A percentile compares a stretch with the other conserved stretches of the same genome.
These are phyloP conservation scores for Polypterus senegalus DNA, from an alignment of 2,113 vertebrate species.

Conservation along the genomic window DNA sequence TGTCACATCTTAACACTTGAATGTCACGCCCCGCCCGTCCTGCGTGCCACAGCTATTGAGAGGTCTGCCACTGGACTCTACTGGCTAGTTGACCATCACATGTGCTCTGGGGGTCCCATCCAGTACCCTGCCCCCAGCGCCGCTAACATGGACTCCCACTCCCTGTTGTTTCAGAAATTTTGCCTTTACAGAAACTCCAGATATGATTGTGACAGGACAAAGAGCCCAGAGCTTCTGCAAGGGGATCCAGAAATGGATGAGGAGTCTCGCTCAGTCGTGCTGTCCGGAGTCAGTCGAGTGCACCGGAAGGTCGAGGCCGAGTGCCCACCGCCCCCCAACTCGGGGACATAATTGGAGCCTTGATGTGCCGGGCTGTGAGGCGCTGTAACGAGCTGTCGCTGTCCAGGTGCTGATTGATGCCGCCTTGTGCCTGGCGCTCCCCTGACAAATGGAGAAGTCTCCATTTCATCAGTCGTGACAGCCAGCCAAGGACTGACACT, in stretches of 20 bases:
- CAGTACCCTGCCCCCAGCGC: no score
- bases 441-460: conserved; percentile 16
- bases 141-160: no score
- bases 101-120: no score
- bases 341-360: conserved; percentile 19
- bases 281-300: neutral
- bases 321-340: neutral
- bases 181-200: no score
- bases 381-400: conserved; percentile 6
- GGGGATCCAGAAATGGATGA: neutral
- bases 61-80: no score
- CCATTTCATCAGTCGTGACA: fast-evolving
- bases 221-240: neutral
- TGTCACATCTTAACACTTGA: no score
- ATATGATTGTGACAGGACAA: no score
- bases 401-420: conserved; percentile 15
- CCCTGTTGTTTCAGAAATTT: no score
- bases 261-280: neutral
- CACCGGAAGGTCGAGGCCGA: neutral
- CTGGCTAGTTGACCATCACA: no score
- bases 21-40: no score
- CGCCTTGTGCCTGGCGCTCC: neutral
- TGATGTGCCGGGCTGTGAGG: conserved; percentile 17
- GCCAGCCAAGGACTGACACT: neutral
- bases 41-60: no score